Evolutionary conservation across 1,140 invertebrate genomes (phyloP).

Genomic region (Sarcophaga peregrina): DNA sequence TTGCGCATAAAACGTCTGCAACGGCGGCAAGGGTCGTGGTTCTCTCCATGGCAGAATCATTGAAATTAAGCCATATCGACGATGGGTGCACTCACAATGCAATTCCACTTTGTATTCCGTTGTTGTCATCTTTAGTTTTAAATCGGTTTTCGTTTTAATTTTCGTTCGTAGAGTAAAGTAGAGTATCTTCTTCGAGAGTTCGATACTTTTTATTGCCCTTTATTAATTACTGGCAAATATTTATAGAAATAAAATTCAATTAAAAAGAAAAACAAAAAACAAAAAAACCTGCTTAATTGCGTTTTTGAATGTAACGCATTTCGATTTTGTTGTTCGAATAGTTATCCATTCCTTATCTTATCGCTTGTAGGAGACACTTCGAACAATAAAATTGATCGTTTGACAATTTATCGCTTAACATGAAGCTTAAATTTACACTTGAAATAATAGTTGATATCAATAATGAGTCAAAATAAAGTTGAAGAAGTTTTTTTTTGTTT

Average conservation of each 20-base stretch:
- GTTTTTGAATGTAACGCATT: too few species aligned
- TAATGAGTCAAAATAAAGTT: too few species aligned
- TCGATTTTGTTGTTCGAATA: too few species aligned
- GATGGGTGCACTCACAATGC: conserved; percentile 27
- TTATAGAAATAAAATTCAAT: not conserved
- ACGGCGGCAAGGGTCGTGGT: not conserved
- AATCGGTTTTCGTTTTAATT: not conserved
- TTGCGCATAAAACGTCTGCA: not conserved
- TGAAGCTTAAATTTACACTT: too few species aligned
- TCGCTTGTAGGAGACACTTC: too few species aligned
- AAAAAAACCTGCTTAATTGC: too few species aligned
- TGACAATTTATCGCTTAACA: too few species aligned
- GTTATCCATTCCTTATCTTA: too few species aligned
- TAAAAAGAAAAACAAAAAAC: not conserved
- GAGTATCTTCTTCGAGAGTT: not conserved
- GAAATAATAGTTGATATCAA: too few species aligned
- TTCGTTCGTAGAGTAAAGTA: too few species aligned
- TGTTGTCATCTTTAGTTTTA: not conserved
- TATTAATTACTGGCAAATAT: not conserved
- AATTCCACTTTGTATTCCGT: not conserved
- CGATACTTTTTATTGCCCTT: not conserved
- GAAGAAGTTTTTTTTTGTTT: too few species aligned
- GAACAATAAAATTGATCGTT: too few species aligned
- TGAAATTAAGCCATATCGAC: not conserved
- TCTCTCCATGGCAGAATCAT: not conserved